These are phyloP conservation scores for Rhagium mordax DNA, from an alignment of 2,888 invertebrate genomes.

Conservation along the genomic window DNA sequence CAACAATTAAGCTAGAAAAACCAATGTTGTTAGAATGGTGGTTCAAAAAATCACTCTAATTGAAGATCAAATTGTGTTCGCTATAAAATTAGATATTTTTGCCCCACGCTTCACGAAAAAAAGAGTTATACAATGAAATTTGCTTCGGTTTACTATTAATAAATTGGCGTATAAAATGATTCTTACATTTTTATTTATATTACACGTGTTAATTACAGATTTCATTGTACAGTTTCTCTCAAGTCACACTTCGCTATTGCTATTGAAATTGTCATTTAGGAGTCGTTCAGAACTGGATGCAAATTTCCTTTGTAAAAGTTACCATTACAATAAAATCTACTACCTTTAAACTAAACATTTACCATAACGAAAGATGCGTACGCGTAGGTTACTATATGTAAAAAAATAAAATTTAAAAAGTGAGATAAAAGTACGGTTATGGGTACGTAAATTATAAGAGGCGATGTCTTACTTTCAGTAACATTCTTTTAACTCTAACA, in stretches of 20 bases:
- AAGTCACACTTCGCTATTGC: conserved; percentile 31
- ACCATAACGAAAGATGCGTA: background rate
- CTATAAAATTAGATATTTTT: background rate
- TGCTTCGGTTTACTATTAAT: background rate
- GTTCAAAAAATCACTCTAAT: conserved; percentile 2
- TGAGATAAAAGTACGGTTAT: background rate
- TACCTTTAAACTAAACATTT: background rate
- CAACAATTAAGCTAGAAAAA: conserved; percentile 45
- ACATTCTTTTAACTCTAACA: background rate
- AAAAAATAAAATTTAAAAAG: background rate
- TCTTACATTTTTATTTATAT: conserved; percentile 6
- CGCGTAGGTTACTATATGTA: background rate
- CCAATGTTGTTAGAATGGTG: background rate
- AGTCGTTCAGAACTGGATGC: background rate
- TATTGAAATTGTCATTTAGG: conserved; percentile 12
- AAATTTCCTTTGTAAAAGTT: background rate
- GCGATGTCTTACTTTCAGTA: conserved; percentile 16
- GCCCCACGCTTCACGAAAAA: background rate
- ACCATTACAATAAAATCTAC: background rate
- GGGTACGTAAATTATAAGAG: background rate
- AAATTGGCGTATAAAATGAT: conserved; percentile 8
- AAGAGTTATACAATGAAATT: background rate
- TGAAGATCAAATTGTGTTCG: conserved; percentile 6
- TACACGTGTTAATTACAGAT: background rate
- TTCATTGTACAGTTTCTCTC: conserved; percentile 34